These are phyloP conservation scores for Dinomys branickii DNA, from an alignment of 2,113 vertebrate species.

Conservation along the genomic window DNA sequence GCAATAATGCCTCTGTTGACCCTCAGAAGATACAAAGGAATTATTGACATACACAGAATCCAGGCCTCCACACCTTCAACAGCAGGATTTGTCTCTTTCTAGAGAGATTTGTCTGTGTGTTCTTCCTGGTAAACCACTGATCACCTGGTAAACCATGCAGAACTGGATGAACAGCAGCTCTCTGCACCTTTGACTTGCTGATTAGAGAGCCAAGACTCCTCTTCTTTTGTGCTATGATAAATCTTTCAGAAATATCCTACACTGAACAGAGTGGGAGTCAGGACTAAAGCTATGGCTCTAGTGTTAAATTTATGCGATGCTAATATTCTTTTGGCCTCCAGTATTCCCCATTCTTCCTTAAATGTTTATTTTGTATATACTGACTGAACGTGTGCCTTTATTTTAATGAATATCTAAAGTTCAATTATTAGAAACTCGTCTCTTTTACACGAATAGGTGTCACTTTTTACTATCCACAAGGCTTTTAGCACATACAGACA, in stretches of 20 bases:
- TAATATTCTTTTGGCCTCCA: background rate
- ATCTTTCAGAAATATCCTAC: background rate
- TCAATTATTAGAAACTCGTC: constrained; percentile 2
- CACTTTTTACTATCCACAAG: background rate
- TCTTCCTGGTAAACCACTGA: background rate
- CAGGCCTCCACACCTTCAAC: background rate
- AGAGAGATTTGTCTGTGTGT: background rate
- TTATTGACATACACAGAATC: background rate
- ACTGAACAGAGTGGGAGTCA: background rate
- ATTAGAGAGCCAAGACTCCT: background rate
- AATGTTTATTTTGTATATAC: constrained; percentile 1
- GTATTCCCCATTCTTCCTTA: background rate
- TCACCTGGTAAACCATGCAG: background rate
- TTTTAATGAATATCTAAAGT: constrained; percentile 33
- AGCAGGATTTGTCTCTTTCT: background rate
- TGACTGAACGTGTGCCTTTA: background rate
- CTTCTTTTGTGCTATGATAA: background rate
- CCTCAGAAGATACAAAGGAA: background rate
- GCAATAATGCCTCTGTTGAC: background rate
- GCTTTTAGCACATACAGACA: background rate
- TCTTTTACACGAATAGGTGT: constrained; percentile 4
- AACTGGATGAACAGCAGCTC: background rate
- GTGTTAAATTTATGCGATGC: background rate
- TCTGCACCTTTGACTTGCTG: background rate
- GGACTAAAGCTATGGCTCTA: background rate